phyloP scores from a whole-genome alignment of 2,797 vertebrate species.

The Etheostoma perlongum region DNA sequence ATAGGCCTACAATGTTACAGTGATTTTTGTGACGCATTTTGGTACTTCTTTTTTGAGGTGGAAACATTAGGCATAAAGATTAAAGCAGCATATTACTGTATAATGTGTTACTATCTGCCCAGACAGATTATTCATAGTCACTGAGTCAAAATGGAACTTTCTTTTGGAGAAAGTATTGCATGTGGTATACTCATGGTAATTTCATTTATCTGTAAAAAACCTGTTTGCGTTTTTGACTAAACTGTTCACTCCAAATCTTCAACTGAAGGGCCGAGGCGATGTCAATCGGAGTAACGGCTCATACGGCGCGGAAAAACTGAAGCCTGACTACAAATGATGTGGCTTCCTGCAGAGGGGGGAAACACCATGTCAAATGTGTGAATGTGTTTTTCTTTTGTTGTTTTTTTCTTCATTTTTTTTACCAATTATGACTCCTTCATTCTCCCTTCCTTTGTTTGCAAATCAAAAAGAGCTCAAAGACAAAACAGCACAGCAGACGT shows the following conservation, averaged over 20 bases:
- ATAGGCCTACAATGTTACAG: background rate
- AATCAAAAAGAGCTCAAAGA: conserved; percentile 23
- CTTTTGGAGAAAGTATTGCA: conserved; percentile 16
- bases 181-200: background rate
- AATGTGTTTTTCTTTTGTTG: conserved; percentile 41
- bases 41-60: background rate
- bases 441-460: conserved; percentile 18
- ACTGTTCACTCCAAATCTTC: conserved; percentile 29
- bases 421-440: conserved; percentile 37
- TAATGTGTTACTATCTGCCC: background rate
- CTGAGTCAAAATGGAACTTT: conserved; percentile 28
- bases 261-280: conserved; percentile 21
- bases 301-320: conserved; percentile 59
- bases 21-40: background rate
- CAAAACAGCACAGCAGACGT: conserved; percentile 30
- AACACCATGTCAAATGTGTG: conserved; percentile 67
- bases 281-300: conserved; percentile 63
- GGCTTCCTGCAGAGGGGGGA: conserved; percentile 77
- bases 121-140: background rate
- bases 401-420: conserved; percentile 26
- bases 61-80: background rate
- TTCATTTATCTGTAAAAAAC: conserved; percentile 58
- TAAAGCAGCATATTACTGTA: background rate
- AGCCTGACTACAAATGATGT: conserved; percentile 68
- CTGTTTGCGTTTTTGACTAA: conserved; percentile 6